These are phyloP conservation scores for Passerina amoena DNA, from an alignment of 2,113 vertebrate genomes.

Conservation along the genomic window DNA sequence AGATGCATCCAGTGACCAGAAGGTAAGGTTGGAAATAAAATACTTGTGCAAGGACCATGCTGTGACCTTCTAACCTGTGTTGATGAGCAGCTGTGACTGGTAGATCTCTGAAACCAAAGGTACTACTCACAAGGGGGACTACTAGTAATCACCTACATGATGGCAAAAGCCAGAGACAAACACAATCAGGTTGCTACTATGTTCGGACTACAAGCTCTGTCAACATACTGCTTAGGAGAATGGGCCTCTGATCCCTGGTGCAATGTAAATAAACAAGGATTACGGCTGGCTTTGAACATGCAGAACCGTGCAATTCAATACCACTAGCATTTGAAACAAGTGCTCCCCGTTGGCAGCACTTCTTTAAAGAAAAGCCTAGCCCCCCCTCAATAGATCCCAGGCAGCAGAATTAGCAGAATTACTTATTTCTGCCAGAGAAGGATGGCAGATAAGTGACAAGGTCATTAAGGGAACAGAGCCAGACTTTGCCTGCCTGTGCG, in stretches of 20 bases:
- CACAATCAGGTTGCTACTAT: neutral
- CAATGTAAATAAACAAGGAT: conserved; percentile 53
- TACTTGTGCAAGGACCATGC: neutral
- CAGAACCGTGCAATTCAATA: neutral
- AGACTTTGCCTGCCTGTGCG: neutral
- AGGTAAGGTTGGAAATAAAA: neutral
- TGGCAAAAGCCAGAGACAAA: neutral
- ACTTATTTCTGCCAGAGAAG: neutral
- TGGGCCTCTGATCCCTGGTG: conserved; percentile 22
- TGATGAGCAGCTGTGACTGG: neutral
- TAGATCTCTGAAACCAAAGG: neutral
- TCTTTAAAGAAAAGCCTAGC: conserved; percentile 38
- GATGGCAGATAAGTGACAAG: conserved; percentile 43
- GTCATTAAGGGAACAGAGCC: conserved; percentile 31
- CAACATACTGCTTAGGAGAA: neutral
- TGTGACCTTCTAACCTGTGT: neutral
- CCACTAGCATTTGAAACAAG: conserved; percentile 57
- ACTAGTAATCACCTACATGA: neutral
- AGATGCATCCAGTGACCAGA: neutral
- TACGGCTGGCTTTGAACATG: conserved; percentile 22
- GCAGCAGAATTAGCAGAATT: conserved; percentile 50
- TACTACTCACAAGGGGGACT: neutral
- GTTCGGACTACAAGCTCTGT: neutral
- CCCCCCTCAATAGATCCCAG: neutral
- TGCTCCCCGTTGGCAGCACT: neutral